A percentile compares a stretch with the other conserved stretches of the same genome.
Evolutionary conservation across 2,113 vertebrate species (phyloP).

Genomic region (Pterocles orientalis): DNA sequence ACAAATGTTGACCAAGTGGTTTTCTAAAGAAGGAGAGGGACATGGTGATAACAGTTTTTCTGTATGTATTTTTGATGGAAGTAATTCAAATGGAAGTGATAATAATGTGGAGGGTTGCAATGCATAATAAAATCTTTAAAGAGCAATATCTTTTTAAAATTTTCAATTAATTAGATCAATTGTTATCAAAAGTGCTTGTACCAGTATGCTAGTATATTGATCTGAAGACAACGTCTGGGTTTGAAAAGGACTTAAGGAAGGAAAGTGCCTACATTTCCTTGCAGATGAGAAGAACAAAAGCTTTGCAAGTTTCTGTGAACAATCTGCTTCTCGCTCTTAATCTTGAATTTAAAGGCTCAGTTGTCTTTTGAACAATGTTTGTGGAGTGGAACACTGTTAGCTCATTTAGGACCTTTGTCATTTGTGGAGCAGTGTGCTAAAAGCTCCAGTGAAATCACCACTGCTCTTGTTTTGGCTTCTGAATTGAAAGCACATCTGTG

Average conservation of each 20-base stretch:
- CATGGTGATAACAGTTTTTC: neutral
- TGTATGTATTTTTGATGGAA: neutral
- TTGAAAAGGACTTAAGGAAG: neutral
- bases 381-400: neutral
- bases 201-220: neutral
- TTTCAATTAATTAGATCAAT: neutral
- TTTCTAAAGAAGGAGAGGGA: neutral
- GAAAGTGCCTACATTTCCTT: neutral
- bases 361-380: neutral
- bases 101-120: neutral
- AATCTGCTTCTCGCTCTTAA: neutral
- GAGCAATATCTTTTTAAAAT: neutral
- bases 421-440: neutral
- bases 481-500: neutral
- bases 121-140: neutral
- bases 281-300: neutral
- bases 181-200: neutral
- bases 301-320: neutral
- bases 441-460: neutral
- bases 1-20: neutral
- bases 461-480: neutral
- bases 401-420: neutral
- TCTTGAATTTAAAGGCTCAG: neutral
- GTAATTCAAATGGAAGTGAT: neutral
- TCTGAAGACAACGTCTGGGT: neutral